A percentile compares a stretch with the other conserved stretches of the same genome.
Evolutionary conservation across 2,888 invertebrate species (phyloP).

Genomic region (Campoplex capitator): DNA sequence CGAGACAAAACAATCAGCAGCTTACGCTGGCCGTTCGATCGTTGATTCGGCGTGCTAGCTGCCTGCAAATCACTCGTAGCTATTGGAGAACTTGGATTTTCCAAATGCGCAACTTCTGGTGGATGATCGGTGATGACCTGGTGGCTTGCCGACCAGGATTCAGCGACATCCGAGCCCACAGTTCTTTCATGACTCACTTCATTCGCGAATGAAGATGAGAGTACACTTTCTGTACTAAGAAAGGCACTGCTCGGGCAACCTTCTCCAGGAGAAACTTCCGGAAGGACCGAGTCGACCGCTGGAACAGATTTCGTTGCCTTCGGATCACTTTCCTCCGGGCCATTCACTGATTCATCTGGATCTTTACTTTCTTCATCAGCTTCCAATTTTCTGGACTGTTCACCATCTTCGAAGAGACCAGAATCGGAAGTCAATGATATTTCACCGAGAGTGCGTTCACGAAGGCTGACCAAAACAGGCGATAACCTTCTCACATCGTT

Average conservation of each 20-base stretch:
- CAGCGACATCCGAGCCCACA: background rate
- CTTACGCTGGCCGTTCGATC: constrained; percentile 42
- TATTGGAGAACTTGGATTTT: background rate
- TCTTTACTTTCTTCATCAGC: background rate
- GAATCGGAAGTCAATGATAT: constrained; percentile 80
- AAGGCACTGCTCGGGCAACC: background rate
- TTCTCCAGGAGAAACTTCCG: background rate
- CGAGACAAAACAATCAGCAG: constrained; percentile 76
- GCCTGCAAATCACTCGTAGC: background rate
- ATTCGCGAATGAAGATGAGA: background rate
- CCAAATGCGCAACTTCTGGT: background rate
- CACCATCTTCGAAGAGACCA: constrained; percentile 66
- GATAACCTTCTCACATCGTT: constrained; percentile 82
- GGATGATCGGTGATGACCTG: background rate
- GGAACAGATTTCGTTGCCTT: background rate
- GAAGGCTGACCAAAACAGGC: constrained; percentile 81
- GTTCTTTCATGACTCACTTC: background rate
- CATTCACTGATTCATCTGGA: background rate
- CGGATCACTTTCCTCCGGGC: background rate
- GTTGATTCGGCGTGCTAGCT: constrained; percentile 6
- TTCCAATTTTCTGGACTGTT: constrained; percentile 8
- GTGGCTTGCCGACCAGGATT: background rate
- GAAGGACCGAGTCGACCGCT: background rate
- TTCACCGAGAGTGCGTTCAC: constrained; percentile 82
- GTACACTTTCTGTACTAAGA: background rate